These are phyloP conservation scores for Cinara cedri DNA, from an alignment of 2,888 invertebrate genomes.

Conservation along the genomic window DNA sequence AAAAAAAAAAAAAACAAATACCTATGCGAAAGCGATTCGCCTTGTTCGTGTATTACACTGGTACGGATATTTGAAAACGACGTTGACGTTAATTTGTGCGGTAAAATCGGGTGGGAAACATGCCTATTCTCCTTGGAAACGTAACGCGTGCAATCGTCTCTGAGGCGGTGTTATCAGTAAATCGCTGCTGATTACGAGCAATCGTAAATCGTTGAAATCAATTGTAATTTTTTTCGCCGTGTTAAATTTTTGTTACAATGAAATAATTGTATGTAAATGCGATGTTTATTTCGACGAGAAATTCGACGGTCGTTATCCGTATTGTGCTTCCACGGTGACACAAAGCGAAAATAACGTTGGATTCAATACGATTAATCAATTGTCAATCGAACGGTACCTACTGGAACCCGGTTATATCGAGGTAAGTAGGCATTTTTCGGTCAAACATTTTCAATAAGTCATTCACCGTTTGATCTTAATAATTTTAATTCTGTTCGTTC, in stretches of 20 bases:
- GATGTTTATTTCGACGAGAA: not conserved
- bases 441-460: conserved; percentile 1
- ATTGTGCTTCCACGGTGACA: not conserved
- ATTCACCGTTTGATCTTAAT: not conserved
- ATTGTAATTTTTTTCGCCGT: not conserved
- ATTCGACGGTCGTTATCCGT: no score
- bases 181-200: conserved; percentile 31
- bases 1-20: no score
- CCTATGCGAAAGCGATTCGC: no score
- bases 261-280: not conserved
- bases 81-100: no score
- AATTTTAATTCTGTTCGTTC: not conserved
- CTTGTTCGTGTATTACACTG: no score
- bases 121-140: conserved; percentile 32
- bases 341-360: not conserved
- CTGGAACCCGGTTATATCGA: not conserved
- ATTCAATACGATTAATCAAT: not conserved
- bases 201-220: not conserved
- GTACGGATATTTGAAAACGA: no score
- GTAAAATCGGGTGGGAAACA: not conserved
- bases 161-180: conserved; percentile 3
- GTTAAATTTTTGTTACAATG: not conserved
- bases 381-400: not conserved
- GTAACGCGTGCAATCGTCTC: not conserved
- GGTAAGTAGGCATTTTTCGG: conserved; percentile 6